These are phyloP conservation scores for Hyphantria cunea DNA, from an alignment of 1,140 invertebrate genomes.

Conservation along the genomic window DNA sequence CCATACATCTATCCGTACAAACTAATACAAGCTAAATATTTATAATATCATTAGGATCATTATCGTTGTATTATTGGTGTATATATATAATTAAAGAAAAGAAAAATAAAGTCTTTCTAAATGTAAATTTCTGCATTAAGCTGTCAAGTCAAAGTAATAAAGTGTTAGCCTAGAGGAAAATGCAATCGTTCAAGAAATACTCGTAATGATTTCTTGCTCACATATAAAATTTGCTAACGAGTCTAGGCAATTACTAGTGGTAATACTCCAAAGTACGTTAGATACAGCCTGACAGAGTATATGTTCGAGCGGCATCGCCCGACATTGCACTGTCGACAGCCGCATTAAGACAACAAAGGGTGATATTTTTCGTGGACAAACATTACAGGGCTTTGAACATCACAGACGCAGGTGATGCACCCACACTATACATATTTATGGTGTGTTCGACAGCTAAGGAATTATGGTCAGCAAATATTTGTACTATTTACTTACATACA, in stretches of 20 bases:
- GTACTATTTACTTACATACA: slow-evolving; percentile 33
- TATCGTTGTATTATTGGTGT: no score
- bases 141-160: slow-evolving; percentile 1
- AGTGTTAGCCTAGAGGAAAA: slow-evolving; percentile 10
- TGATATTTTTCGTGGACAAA: slow-evolving; percentile 74
- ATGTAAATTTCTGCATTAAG: neutral
- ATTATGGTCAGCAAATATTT: slow-evolving; percentile 64
- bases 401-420: slow-evolving; percentile 58
- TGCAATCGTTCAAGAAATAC: slow-evolving; percentile 11
- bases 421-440: slow-evolving; percentile 75
- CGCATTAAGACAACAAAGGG: slow-evolving; percentile 61
- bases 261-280: slow-evolving; percentile 17
- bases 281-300: slow-evolving; percentile 18
- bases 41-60: no score
- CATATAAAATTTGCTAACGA: slow-evolving; percentile 26
- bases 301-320: slow-evolving; percentile 7
- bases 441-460: slow-evolving; percentile 65
- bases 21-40: no score
- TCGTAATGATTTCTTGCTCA: slow-evolving; percentile 24
- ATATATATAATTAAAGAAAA: slow-evolving; percentile 3
- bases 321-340: slow-evolving; percentile 40
- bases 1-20: no score
- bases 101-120: neutral
- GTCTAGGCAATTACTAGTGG: slow-evolving; percentile 16
- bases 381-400: slow-evolving; percentile 59